Evolutionary conservation across 2,888 invertebrate species (phyloP).

Genomic region (Sminthurinus aureus): DNA sequence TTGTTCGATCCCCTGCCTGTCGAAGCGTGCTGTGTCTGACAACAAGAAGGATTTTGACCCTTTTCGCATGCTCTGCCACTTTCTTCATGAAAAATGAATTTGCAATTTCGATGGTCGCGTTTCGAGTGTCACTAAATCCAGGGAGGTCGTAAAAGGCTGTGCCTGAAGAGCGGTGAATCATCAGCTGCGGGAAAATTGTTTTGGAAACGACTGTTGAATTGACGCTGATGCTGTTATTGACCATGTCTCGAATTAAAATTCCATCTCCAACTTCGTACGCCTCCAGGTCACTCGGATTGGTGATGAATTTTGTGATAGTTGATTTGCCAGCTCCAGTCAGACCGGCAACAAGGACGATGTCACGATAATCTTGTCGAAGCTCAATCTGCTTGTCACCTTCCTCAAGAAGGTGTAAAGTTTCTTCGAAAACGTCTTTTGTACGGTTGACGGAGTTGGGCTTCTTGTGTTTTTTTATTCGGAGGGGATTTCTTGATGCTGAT

Average conservation of each 20-base stretch:
- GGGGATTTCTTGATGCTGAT: too few species aligned
- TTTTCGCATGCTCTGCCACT: constrained; percentile 7
- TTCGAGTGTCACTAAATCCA: constrained; percentile 23
- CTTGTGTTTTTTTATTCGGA: too few species aligned
- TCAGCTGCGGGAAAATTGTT: constrained; percentile 22
- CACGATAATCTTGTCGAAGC: too few species aligned
- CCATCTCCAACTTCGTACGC: neutral
- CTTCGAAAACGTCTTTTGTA: too few species aligned
- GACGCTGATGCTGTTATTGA: neutral
- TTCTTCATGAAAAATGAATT: constrained; percentile 27
- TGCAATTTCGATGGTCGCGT: constrained; percentile 14
- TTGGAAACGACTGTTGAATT: constrained; percentile 7
- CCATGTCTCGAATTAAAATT: neutral
- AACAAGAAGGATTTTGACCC: constrained; percentile 17
- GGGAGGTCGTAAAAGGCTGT: constrained; percentile 22
- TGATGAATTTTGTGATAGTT: constrained; percentile 19
- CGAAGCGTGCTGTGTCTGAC: constrained; percentile 8
- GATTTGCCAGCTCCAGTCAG: constrained; percentile 20
- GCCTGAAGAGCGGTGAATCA: neutral
- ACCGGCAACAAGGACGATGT: too few species aligned
- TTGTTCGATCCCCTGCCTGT: neutral
- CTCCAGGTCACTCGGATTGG: neutral
- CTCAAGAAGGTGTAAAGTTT: too few species aligned
- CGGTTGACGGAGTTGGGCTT: too few species aligned
- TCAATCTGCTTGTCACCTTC: too few species aligned